Evolutionary conservation across 1,140 invertebrate species (phyloP), one percentile per base, ranked within the genome.

Genomic region (Centruroides vittatus): DNA sequence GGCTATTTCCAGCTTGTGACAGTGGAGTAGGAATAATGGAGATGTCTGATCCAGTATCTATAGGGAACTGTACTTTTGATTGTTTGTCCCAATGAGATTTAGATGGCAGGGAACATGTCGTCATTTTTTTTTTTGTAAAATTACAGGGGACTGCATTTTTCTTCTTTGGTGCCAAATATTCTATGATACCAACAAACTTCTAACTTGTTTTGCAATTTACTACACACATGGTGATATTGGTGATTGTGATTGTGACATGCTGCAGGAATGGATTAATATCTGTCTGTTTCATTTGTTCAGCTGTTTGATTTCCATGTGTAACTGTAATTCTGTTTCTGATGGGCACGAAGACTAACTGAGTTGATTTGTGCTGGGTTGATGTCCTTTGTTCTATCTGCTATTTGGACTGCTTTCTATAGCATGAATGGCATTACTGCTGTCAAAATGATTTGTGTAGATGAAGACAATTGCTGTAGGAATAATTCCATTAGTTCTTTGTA

Each of bases 171-270:
- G 56, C 59, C 62, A 49, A 60, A 63, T 34, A n/a, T 64, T 5
- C n/a, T 53, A 47, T 64, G 63, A 58, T 64, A 64, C 54, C 55
- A 64, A 56, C 63, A 64, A 5, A 41, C 3, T 6, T 41, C 8
- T 41, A 8, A 41, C 41, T 41, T 41, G 0, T 5, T 41, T 41
- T 41, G 41, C 23, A 41, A 41, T 41, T 41, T 41, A 0, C 41
- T 41, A 23, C 2, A 2, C 23, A 23, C 2, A 23, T 23, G 23
- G 23, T 23, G 23, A 23, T 23, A 2, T 23, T 23, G n/a, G n/a
- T n/a, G n/a, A n/a, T n/a, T n/a, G n/a, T n/a, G n/a, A n/a, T 2
- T 23, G 23, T 23, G 23, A 23, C 23, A 23, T 23, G 23, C 23
- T 23, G 23, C 23, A 23, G 23, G 23, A 23, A 23, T 23, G 23